Evolutionary conservation across 2,888 invertebrate species (phyloP), one percentile per base, ranked within the genome.

Genomic region (Lysandra coridon): DNA sequence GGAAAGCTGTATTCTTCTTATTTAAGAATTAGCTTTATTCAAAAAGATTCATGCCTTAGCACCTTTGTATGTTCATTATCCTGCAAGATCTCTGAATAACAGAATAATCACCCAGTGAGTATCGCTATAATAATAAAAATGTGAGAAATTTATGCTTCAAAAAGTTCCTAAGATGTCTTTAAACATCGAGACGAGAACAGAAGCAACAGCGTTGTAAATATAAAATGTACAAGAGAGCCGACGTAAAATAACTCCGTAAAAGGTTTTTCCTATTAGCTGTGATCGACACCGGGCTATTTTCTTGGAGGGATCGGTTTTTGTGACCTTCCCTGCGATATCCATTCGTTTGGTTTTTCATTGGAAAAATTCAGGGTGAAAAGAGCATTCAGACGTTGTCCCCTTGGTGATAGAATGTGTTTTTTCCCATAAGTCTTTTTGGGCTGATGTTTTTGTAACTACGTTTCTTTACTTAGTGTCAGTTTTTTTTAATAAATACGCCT

Each of bases 291-390:
- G 74, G 74, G 74, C 74, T 23, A 69, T 69, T 69, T 44, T 44
- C 74, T 74, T 74, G 23, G 74, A 23, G 44, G 74, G 74, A 44
- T 40, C 74, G 40, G 44, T 74, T 74, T 74, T 74, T 74, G 74
- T 44, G 44, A 74, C 74, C 44, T 74, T 44, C 23, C 74, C 74
- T 44, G 40, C 74, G 44, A 44, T 44, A 74, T 74, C 23, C 74
- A 74, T 74, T 74, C 74, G 74, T 69, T 69, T 69, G 74, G 69
- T 69, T 69, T 74, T 74, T 74, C 74, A 74, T 74, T 44, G 74
- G 74, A 44, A 74, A 74, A 44, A 44, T 44, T 44, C 44, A n/a
- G 40, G 10, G n/a, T 74, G 44, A 74, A 74, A 74, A 44, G 74
- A 44, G 74, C 44, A 44, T 74, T 74, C 44, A 44, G 40, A 44